Evolutionary conservation across 2,797 vertebrate genomes (phyloP).

Genomic region (Notolepis coatsorum): DNA sequence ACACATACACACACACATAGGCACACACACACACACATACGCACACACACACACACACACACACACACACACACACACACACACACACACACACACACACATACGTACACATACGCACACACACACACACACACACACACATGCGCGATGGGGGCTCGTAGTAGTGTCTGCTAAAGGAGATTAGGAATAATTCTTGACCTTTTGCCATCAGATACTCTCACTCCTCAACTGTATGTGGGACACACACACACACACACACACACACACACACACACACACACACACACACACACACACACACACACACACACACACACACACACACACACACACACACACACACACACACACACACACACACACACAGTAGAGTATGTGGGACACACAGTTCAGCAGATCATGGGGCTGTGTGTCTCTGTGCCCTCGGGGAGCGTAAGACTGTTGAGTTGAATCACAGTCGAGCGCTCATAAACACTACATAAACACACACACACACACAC

Average conservation of each 20-base stretch:
- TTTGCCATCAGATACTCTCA: constrained; percentile 49
- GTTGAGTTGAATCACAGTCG: no score
- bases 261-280: constrained; percentile 1
- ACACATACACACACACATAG: not conserved
- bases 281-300: not conserved
- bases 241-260: not conserved
- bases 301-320: constrained; percentile 1
- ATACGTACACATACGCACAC: constrained; percentile 17
- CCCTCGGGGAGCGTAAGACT: not conserved
- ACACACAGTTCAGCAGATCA: no score
- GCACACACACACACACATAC: constrained; percentile 7
- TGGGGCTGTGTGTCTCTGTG: no score
- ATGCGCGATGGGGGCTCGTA: constrained; percentile 41
- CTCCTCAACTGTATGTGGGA: constrained; percentile 26
- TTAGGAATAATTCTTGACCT: constrained; percentile 21
- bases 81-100: not conserved
- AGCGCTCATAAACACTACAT: constrained; percentile 47
- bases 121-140: constrained; percentile 48
- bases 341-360: no score
- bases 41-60: constrained; percentile 6
- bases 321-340: not conserved
- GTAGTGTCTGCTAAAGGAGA: constrained; percentile 12
- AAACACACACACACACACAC: constrained; percentile 34
- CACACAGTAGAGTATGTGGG: not conserved
- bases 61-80: constrained; percentile 7